phyloP scores from a whole-genome alignment of 1,140 invertebrate species.

The Drosophila busckii region DNA sequence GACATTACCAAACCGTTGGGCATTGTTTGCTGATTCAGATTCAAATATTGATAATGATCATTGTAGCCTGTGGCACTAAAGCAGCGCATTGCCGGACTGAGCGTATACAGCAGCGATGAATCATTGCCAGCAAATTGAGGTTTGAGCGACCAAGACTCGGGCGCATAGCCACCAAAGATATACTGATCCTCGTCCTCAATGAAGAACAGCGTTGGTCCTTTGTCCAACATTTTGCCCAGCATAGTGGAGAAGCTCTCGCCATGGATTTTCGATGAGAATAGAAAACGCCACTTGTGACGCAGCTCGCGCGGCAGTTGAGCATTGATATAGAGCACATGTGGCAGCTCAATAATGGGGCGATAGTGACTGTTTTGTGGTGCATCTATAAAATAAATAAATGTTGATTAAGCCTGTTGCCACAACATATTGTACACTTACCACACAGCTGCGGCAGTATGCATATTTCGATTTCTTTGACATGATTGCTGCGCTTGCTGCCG shows the following conservation, averaged over 20 bases:
- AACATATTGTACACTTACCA: no score
- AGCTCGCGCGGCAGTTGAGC: constrained; percentile 85
- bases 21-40: constrained; percentile 92
- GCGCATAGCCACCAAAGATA: constrained; percentile 93
- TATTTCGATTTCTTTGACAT: constrained; percentile 73
- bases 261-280: constrained; percentile 90
- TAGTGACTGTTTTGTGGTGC: constrained; percentile 80
- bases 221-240: constrained; percentile 86
- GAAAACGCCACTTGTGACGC: constrained; percentile 88
- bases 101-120: constrained; percentile 89
- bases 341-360: constrained; percentile 87
- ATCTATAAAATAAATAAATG: constrained; percentile 30
- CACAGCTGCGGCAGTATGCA: constrained; percentile 61
- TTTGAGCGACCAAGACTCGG: constrained; percentile 85
- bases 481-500: constrained; percentile 67
- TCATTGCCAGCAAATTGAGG: constrained; percentile 84
- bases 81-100: constrained; percentile 87
- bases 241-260: constrained; percentile 92
- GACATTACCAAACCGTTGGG: constrained; percentile 90
- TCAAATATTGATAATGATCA: constrained; percentile 94
- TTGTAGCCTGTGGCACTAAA: constrained; percentile 90
- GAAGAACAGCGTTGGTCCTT: constrained; percentile 88
- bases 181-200: constrained; percentile 89
- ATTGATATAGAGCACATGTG: constrained; percentile 89
- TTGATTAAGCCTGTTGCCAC: no score